phyloP scores from a whole-genome alignment of 2,888 invertebrate species.

The Halocaridina rubra region DNA sequence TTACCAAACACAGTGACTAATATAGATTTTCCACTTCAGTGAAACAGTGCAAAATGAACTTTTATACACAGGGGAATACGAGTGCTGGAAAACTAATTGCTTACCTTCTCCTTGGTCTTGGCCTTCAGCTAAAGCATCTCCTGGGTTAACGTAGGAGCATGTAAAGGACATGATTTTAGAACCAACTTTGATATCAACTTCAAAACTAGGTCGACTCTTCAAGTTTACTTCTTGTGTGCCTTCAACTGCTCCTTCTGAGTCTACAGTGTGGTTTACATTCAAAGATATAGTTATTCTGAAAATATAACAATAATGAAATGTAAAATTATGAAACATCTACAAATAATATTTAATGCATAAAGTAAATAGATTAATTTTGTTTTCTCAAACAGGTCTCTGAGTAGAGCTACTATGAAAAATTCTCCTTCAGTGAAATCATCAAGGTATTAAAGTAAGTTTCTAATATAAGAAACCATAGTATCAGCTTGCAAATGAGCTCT shows the following conservation, averaged over 20 bases:
- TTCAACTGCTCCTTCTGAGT: constrained; percentile 79
- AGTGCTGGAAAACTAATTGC: neutral
- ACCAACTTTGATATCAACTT: constrained; percentile 84
- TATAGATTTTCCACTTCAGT: too few species aligned
- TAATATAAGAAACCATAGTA: too few species aligned
- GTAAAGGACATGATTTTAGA: constrained; percentile 84
- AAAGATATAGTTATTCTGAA: constrained; percentile 83
- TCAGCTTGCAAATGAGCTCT: too few species aligned
- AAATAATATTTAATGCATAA: too few species aligned
- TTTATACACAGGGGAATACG: neutral
- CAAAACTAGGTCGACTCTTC: constrained; percentile 92
- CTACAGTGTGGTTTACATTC: constrained; percentile 95
- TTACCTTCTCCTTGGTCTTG: constrained; percentile 29
- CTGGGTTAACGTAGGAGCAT: constrained; percentile 79
- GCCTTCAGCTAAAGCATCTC: constrained; percentile 69
- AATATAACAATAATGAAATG: too few species aligned
- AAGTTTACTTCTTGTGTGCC: constrained; percentile 76
- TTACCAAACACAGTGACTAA: neutral
- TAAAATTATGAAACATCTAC: too few species aligned
- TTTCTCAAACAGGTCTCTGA: too few species aligned
- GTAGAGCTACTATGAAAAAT: too few species aligned
- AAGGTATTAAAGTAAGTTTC: too few species aligned
- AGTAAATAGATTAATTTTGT: too few species aligned
- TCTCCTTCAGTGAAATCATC: too few species aligned
- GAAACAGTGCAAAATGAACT: neutral